Percentiles rank a stretch among this genome's conserved stretches.
Conservation (phyloP, 2,797 vertebrate genomes). For the Octomys mimax region DNA sequence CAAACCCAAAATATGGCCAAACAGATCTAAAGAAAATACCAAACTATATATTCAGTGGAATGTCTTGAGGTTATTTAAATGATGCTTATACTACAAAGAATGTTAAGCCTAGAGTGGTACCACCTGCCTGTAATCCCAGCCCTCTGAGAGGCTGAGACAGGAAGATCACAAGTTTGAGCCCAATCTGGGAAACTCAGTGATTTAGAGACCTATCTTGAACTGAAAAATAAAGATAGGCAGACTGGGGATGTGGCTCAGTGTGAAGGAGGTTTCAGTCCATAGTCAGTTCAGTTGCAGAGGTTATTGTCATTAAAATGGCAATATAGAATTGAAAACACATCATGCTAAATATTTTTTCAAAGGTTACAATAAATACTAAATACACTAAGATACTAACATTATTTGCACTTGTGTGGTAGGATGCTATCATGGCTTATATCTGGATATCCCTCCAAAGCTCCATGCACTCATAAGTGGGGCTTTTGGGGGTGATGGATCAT, state of each 20-base stretch:
- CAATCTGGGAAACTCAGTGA: too few species aligned
- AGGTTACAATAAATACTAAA: background rate
- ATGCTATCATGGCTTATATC: too few species aligned
- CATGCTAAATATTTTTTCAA: background rate
- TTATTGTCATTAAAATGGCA: background rate
- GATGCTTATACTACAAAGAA: constrained; percentile 31
- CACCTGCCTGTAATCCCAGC: too few species aligned
- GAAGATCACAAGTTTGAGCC: too few species aligned
- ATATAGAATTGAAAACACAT: constrained; percentile 29
- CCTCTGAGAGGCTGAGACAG: too few species aligned
- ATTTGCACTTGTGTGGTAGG: background rate
- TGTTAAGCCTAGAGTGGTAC: background rate
- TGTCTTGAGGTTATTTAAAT: constrained; percentile 31
- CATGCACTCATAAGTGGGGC: too few species aligned
- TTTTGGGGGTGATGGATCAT: background rate
- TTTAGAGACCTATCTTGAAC: too few species aligned
- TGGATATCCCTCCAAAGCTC: too few species aligned
- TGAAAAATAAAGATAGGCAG: too few species aligned
- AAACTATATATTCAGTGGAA: constrained; percentile 43
- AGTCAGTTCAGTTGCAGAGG: too few species aligned
- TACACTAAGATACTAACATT: constrained; percentile 26
- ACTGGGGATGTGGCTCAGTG: too few species aligned
- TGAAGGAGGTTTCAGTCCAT: too few species aligned
- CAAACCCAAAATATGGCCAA: constrained; percentile 45
- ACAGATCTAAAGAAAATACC: constrained; percentile 55